Percentiles rank a stretch among this genome's conserved stretches.
Conservation (phyloP, 2,888 invertebrate genomes). For the Sacculina carcini region DNA sequence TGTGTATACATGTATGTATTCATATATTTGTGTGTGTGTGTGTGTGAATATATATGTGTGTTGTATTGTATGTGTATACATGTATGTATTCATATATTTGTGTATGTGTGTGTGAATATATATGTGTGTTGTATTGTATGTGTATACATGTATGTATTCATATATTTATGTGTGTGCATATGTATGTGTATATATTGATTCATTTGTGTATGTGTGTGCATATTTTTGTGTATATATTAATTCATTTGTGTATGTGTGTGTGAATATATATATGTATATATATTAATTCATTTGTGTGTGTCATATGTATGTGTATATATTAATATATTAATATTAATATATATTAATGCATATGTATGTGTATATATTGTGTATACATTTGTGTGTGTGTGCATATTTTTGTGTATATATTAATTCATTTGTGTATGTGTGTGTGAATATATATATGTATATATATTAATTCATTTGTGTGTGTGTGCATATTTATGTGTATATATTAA, state of each 20-base stretch:
- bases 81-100: too few relatives aligned
- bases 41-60: too few relatives aligned
- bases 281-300: too few relatives aligned
- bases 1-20: too few relatives aligned
- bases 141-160: not conserved
- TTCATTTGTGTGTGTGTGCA: too few relatives aligned
- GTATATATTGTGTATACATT: not conserved
- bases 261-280: conserved; percentile 7
- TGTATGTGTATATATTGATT: not conserved
- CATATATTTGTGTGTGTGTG: too few relatives aligned
- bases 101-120: too few relatives aligned
- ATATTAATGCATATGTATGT: not conserved
- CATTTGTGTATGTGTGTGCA: not conserved
- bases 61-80: too few relatives aligned
- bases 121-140: too few relatives aligned
- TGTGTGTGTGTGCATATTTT: not conserved
- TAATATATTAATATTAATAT: conserved; percentile 5
- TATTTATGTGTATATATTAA: too few relatives aligned
- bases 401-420: not conserved
- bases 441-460: too few relatives aligned
- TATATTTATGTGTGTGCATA: not conserved
- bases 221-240: conserved; percentile 4
- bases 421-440: not conserved
- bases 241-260: conserved; percentile 2
- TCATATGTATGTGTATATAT: conserved; percentile 5